These are phyloP conservation scores for Drosophila kokeensis DNA, from an alignment of 2,888 invertebrate species.

Conservation along the genomic window DNA sequence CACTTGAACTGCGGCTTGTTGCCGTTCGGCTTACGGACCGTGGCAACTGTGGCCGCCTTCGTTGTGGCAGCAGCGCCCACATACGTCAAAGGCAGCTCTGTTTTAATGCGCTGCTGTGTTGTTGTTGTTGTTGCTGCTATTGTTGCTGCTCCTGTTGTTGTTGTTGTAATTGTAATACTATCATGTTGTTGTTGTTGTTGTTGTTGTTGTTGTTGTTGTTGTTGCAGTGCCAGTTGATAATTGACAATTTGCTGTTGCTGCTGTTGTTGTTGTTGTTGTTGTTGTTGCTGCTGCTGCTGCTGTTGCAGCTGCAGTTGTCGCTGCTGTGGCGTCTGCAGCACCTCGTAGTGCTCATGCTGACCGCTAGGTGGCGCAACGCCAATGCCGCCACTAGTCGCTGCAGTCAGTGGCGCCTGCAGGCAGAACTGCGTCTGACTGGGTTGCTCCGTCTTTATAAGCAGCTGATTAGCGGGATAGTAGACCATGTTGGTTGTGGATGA, in stretches of 20 bases:
- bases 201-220: constrained; percentile 2
- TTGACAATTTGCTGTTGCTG: constrained; percentile 16
- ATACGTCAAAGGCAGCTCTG: constrained; percentile 53
- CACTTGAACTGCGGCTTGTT: constrained; percentile 88
- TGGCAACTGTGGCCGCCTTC: constrained; percentile 12
- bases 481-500: constrained; percentile 83
- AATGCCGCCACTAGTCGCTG: constrained; percentile 30
- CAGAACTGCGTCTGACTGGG: constrained; percentile 82
- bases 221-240: constrained; percentile 3
- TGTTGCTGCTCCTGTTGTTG: constrained; percentile 29
- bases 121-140: constrained; percentile 27
- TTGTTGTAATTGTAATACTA: constrained; percentile 34
- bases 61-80: constrained; percentile 54
- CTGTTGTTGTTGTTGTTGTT: constrained; percentile 43
- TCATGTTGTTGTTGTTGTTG: constrained; percentile 46
- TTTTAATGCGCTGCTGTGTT: constrained; percentile 61
- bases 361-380: constrained; percentile 40
- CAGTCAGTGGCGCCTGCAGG: constrained; percentile 60
- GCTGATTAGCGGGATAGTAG: constrained; percentile 84
- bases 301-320: constrained; percentile 72
- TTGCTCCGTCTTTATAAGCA: constrained; percentile 85
- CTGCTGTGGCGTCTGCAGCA: constrained; percentile 70
- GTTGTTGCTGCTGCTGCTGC: constrained; percentile 67
- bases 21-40: constrained; percentile 65
- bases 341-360: constrained; percentile 66